Base-by-base conservation (phyloP, 2,888 invertebrate genomes). In the Acronicta psi region DNA sequence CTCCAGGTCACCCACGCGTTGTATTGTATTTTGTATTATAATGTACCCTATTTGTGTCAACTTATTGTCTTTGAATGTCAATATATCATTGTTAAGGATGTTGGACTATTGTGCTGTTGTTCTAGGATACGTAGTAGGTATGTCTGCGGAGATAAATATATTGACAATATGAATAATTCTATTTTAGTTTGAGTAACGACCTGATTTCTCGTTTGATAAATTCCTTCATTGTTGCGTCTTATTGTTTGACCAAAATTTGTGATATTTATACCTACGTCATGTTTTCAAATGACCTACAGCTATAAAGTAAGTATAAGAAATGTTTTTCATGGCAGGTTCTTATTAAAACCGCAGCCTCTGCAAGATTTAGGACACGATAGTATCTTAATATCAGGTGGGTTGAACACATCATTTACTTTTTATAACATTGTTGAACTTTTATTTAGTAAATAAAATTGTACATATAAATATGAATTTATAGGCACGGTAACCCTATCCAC, bases 31-130 rank as follows among this genome's bases (percentile, higher is more conserved):
- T 69, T 72, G 73, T 79, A 75, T 77, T 75, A 76, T 77, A 77
- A 82, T 82, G 82, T 80, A 79, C 78, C 71, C 71, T 75, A 76
- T 76, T 75, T 76, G 81, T 84, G 85, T 82, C 84, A 82, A 81
- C 78, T 83, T 82, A 83, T 84, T 84, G 85, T 85, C 79, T 75
- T 76, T 73, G 74, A 73, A 75, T 76, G 69, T 76, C 77, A 64
- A 76, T 76, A 73, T 76, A 79, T 79, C 77, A 77, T 74, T 73
- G 77, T 71, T 71, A 75, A 74, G 75, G 76, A 79, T 69, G 71
- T 69, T 69, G 57, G 61, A 69, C 69, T 73, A 69, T 75, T 79
- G 73, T 76, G 61, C 59, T 65, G 46, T 69, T 69, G 77, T 57
- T 49, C 25, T 45, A 69, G 61, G 64, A 67, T 70, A 60, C 57